Evolutionary conservation across 2,888 invertebrate genomes (phyloP).

Genomic region (Belgica antarctica): DNA sequence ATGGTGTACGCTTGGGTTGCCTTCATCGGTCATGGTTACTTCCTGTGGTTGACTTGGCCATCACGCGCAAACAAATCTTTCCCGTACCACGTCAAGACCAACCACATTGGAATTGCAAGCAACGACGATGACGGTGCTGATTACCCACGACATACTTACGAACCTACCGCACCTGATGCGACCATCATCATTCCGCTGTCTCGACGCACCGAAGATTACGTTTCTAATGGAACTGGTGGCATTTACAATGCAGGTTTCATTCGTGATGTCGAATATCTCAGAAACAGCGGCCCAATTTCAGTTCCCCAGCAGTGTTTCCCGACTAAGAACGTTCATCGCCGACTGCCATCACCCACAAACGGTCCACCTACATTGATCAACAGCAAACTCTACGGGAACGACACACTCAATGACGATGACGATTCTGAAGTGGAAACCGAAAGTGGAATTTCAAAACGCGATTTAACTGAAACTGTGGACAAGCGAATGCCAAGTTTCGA

Average conservation of each 20-base stretch:
- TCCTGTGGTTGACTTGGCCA: constrained; percentile 78
- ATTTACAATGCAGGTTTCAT: constrained; percentile 32
- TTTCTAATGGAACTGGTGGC: background rate
- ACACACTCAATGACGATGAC: constrained; percentile 17
- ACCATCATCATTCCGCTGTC: constrained; percentile 66
- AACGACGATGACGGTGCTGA: constrained; percentile 48
- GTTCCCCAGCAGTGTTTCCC: constrained; percentile 46
- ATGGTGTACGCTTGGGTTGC: constrained; percentile 66
- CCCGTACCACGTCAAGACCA: constrained; percentile 85
- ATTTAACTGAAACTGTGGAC: constrained; percentile 11
- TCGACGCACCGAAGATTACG: constrained; percentile 51
- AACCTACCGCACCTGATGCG: constrained; percentile 46
- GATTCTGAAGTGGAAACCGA: constrained; percentile 26
- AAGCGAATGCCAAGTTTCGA: constrained; percentile 32
- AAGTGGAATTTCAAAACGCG: constrained; percentile 46
- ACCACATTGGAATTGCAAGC: constrained; percentile 73
- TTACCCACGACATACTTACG: constrained; percentile 48
- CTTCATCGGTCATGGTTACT: constrained; percentile 67
- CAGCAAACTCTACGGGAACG: constrained; percentile 29
- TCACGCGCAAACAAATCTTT: constrained; percentile 84
- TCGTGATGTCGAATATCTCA: constrained; percentile 26
- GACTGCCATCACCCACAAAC: constrained; percentile 35
- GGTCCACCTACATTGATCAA: constrained; percentile 24
- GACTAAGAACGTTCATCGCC: constrained; percentile 20
- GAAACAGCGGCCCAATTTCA: constrained; percentile 46